Evolutionary conservation across 2,888 invertebrate genomes (phyloP), one percentile per base, ranked within the genome.

Genomic region (Anticlea derivata): DNA sequence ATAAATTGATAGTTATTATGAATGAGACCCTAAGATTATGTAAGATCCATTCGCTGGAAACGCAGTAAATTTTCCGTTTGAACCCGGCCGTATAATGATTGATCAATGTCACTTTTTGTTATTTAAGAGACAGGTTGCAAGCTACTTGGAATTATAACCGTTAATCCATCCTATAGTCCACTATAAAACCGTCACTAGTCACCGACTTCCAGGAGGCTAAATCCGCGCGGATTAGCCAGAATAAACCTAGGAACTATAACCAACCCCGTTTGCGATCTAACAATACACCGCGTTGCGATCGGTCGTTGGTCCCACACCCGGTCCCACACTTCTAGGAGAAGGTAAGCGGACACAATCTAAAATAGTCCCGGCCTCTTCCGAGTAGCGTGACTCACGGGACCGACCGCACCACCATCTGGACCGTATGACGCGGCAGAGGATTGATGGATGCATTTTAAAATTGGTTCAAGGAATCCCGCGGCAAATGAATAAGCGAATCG

Each of bases 331-430:
- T 17, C 17, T 17, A 17, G 17, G 17, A 90, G 90, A 90, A 90
- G 83, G 88, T 85, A 87, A 87, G 87, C 89, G 88, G 87, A 89
- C 88, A 83, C 88, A 86, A 76, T 81, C 84, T 83, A 86, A 88
- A 89, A 89, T 88, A 88, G 87, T 82, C 78, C 68, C 81, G 81
- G 82, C 83, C 81, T 79, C 86, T 88, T 89, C 88, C 82, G 83
- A 83, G 86, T 83, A 80, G 65, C 70, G 70, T 90, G 88, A 89
- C 53, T 88, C 88, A 88, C 60, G 82, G 85, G 84, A 83, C 83
- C 66, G 82, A 78, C 82, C 82, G 73, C 66, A 68, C 74, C 83
- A 79, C 87, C 50, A 87, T 86, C 88, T 87, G 86, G 83, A 79
- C 80, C 73, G 75, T 62, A 75, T 63, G 68, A 76, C 63, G 61